Evolutionary conservation across 2,888 invertebrate genomes (phyloP).

Genomic region (Gnatocerus cornutus): DNA sequence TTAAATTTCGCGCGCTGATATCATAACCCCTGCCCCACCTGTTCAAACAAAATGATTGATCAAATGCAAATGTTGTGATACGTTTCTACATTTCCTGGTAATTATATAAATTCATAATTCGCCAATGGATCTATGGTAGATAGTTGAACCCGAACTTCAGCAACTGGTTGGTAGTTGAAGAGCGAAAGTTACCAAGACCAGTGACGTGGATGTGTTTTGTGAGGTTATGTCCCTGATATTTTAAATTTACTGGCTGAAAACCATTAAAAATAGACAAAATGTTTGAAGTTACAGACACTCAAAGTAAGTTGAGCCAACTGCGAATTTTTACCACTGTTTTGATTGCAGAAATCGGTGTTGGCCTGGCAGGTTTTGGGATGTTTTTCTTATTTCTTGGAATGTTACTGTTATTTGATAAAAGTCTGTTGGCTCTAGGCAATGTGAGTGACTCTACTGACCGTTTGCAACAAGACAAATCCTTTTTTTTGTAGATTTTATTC

Average conservation of each 20-base stretch:
- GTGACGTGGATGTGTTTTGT: conserved; percentile 46
- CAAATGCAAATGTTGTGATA: conserved; percentile 28
- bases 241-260: conserved; percentile 22
- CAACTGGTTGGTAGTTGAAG: not conserved
- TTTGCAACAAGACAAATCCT: conserved; percentile 1
- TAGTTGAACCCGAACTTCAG: not conserved
- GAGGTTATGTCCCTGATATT: conserved; percentile 36
- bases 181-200: not conserved
- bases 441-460: conserved; percentile 76
- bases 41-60: conserved; percentile 11
- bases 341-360: conserved; percentile 95
- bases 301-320: conserved; percentile 77
- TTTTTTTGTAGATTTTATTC: conserved; percentile 88
- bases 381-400: conserved; percentile 96
- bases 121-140: not conserved
- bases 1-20: conserved; percentile 11
- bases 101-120: conserved; percentile 2
- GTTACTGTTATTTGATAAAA: conserved; percentile 95
- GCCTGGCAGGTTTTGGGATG: conserved; percentile 96
- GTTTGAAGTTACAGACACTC: conserved; percentile 89
- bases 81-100: not conserved
- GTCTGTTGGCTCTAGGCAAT: conserved; percentile 98
- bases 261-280: conserved; percentile 69
- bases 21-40: not conserved
- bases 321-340: conserved; percentile 27